Percentiles rank a stretch among this genome's conserved stretches.
phyloP scores from a whole-genome alignment of 2,888 invertebrate genomes.

The Nymphalis c-album region DNA sequence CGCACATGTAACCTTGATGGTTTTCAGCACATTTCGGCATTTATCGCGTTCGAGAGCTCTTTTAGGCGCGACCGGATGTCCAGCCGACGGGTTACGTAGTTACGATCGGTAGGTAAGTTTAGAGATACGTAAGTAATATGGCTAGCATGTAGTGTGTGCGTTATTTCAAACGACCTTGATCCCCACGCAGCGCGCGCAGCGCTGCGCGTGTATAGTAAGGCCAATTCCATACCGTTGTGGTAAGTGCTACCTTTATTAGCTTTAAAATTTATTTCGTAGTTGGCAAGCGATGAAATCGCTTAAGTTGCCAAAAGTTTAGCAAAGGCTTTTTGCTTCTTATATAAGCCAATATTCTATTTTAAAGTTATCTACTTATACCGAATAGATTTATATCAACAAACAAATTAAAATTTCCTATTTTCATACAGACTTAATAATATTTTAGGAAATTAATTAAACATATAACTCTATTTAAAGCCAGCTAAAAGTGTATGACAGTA shows the following conservation, averaged over 20 bases:
- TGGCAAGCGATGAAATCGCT: neutral
- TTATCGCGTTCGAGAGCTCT: conserved; percentile 31
- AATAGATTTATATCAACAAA: no score
- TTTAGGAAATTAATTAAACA: no score
- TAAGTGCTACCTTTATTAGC: conserved; percentile 17
- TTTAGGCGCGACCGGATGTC: conserved; percentile 64
- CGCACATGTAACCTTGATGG: conserved; percentile 13
- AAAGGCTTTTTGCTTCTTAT: neutral
- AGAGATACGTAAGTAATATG: conserved; percentile 49
- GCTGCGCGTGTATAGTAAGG: conserved; percentile 71
- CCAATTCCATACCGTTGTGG: conserved; percentile 51
- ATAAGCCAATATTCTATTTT: no score
- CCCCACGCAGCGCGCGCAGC: conserved; percentile 69
- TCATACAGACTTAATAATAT: no score
- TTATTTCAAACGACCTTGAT: conserved; percentile 74
- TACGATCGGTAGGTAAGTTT: conserved; percentile 54
- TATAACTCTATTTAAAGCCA: no score
- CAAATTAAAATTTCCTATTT: no score
- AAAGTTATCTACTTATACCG: no score
- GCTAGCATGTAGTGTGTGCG: conserved; percentile 43
- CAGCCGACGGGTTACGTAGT: conserved; percentile 50
- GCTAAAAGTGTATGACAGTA: no score
- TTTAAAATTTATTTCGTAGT: conserved; percentile 10
- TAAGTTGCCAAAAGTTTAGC: neutral
- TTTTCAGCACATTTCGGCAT: conserved; percentile 28